Conservation (phyloP, 2,888 invertebrate species). For the Agrilus cyanescens region DNA sequence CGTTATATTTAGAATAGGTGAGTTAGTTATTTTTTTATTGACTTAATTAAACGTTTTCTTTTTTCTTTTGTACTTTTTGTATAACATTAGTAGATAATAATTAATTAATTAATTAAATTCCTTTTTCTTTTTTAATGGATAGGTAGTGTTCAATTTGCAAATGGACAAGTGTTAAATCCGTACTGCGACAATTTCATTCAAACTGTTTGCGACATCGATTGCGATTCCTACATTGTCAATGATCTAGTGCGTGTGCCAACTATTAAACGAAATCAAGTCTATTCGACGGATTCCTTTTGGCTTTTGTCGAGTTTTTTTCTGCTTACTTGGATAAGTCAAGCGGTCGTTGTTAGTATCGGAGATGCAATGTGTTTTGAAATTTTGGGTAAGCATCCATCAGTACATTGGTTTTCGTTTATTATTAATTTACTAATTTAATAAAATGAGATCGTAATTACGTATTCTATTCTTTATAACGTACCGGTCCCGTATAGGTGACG, state of each 20-base stretch:
- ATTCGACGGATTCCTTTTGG: conserved; percentile 57
- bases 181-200: conserved; percentile 18
- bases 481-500: conserved; percentile 46
- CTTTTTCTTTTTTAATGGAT: conserved; percentile 18
- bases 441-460: background rate
- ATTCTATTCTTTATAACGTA: conserved; percentile 1
- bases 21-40: too few relatives aligned
- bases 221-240: conserved; percentile 33
- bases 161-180: conserved; percentile 17
- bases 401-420: background rate
- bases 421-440: background rate
- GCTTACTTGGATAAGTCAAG: conserved; percentile 74
- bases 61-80: too few relatives aligned
- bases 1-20: too few relatives aligned
- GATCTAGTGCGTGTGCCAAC: conserved; percentile 36
- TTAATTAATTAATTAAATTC: conserved; percentile 15
- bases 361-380: conserved; percentile 84
- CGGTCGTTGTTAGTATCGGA: conserved; percentile 74
- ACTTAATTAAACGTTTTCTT: conserved; percentile 9
- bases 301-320: conserved; percentile 63
- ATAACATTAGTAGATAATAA: too few relatives aligned
- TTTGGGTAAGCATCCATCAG: conserved; percentile 44
- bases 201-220: conserved; percentile 22
- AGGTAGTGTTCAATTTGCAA: conserved; percentile 18
- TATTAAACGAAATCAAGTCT: conserved; percentile 31